Percentiles rank a stretch among this genome's conserved stretches.
These are phyloP conservation scores for Stomatorhinus ivindoensis DNA, from an alignment of 2,113 vertebrate genomes.

Conservation along the genomic window DNA sequence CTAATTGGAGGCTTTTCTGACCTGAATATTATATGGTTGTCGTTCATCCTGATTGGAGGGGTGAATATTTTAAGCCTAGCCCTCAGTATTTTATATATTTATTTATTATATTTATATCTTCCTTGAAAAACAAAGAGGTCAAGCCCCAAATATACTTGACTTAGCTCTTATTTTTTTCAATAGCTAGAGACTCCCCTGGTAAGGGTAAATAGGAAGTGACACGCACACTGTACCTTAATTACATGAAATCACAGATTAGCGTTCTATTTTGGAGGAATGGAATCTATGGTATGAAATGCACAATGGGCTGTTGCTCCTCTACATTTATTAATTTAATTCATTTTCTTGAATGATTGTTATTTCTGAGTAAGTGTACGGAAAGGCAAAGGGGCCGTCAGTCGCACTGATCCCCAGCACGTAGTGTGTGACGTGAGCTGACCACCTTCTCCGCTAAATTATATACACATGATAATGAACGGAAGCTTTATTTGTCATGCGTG, in stretches of 20 bases:
- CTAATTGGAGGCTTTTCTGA: neutral
- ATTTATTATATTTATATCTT: no score
- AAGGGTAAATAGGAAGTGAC: neutral
- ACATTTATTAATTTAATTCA: neutral
- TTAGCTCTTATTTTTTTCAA: neutral
- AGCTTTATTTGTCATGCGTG: neutral
- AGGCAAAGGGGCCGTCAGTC: neutral
- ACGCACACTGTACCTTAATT: neutral
- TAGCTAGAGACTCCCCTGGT: neutral
- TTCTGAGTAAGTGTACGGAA: neutral
- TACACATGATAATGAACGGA: neutral
- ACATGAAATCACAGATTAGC: neutral
- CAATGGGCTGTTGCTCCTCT: neutral
- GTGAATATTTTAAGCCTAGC: neutral
- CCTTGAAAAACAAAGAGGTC: no score
- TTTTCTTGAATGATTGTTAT: neutral
- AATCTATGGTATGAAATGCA: neutral
- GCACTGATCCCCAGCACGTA: neutral
- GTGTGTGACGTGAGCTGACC: neutral
- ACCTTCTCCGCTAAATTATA: neutral
- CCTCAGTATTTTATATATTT: no score
- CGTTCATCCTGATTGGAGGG: neutral
- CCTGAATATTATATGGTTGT: neutral
- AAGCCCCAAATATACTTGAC: no score
- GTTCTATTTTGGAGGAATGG: neutral